Conservation (phyloP, 2,888 invertebrate species). For the Ormyrus labotus region DNA sequence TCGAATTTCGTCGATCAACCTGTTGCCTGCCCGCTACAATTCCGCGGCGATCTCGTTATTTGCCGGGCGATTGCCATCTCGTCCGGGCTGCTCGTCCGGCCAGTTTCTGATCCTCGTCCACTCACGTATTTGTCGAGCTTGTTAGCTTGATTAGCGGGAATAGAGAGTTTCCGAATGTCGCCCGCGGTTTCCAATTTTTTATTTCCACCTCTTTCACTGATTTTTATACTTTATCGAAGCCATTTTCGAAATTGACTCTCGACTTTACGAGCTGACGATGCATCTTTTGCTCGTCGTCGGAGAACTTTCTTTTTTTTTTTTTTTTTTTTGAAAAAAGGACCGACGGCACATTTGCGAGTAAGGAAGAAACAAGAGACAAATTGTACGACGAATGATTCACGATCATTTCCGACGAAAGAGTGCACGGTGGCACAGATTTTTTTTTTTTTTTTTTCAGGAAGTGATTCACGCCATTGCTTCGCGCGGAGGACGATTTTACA, state of each 20-base stretch:
- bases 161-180: slow-evolving; percentile 17
- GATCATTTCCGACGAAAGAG: slow-evolving; percentile 16
- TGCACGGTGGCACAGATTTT: slow-evolving; percentile 43
- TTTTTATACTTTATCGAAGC: no score
- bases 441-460: slow-evolving; percentile 54
- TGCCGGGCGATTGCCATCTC: neutral
- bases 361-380: slow-evolving; percentile 3
- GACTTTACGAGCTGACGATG: no score
- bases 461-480: slow-evolving; percentile 57
- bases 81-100: neutral
- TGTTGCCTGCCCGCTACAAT: neutral
- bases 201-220: no score
- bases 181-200: no score
- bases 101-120: neutral
- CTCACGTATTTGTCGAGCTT: slow-evolving; percentile 12
- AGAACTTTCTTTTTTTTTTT: slow-evolving; percentile 15
- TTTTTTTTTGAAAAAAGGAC: neutral
- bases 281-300: neutral
- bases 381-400: slow-evolving; percentile 28
- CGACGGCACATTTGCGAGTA: neutral
- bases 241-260: no score
- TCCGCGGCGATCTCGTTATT: slow-evolving; percentile 14
- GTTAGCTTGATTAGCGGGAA: slow-evolving; percentile 33
- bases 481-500: slow-evolving; percentile 17
- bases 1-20: slow-evolving; percentile 46